Conservation (phyloP, 2,888 invertebrate genomes). For the Pyrrhia umbra region DNA sequence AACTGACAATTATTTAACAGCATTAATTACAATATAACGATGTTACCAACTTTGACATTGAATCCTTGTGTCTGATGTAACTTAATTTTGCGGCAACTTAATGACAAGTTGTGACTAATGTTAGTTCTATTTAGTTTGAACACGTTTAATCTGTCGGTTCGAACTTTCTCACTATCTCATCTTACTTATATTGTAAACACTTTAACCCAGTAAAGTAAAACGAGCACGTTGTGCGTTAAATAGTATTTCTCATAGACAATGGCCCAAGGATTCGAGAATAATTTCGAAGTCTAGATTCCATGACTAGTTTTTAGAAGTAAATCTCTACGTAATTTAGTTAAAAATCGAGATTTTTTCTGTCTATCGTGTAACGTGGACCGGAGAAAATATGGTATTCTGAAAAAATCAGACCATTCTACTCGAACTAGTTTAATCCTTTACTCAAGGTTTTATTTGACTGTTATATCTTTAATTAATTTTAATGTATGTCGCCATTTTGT, state of each 20-base stretch:
- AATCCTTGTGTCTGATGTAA: slow-evolving; percentile 46
- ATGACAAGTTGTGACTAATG: slow-evolving; percentile 52
- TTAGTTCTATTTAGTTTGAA: slow-evolving; percentile 44
- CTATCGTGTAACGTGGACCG: no score
- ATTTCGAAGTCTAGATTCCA: background rate
- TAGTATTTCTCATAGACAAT: background rate
- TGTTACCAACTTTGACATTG: slow-evolving; percentile 59
- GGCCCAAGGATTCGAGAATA: background rate
- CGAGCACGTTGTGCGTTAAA: slow-evolving; percentile 1
- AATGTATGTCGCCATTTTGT: slow-evolving; percentile 43
- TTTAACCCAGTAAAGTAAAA: background rate
- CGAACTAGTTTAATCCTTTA: slow-evolving; percentile 9
- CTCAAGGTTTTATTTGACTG: slow-evolving; percentile 44
- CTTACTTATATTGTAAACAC: background rate
- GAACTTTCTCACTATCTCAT: slow-evolving; percentile 35
- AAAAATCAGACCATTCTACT: slow-evolving; percentile 11
- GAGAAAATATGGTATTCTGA: no score
- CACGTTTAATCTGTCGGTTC: slow-evolving; percentile 29
- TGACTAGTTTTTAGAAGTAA: background rate
- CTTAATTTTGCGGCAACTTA: slow-evolving; percentile 56
- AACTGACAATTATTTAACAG: slow-evolving; percentile 50
- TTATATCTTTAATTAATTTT: slow-evolving; percentile 31
- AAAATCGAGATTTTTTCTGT: background rate
- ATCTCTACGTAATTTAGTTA: background rate
- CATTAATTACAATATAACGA: slow-evolving; percentile 56